These are phyloP conservation scores for Apostichopus leukothele DNA, from an alignment of 53 echinoderm and acorn worm species.

Conservation along the genomic window DNA sequence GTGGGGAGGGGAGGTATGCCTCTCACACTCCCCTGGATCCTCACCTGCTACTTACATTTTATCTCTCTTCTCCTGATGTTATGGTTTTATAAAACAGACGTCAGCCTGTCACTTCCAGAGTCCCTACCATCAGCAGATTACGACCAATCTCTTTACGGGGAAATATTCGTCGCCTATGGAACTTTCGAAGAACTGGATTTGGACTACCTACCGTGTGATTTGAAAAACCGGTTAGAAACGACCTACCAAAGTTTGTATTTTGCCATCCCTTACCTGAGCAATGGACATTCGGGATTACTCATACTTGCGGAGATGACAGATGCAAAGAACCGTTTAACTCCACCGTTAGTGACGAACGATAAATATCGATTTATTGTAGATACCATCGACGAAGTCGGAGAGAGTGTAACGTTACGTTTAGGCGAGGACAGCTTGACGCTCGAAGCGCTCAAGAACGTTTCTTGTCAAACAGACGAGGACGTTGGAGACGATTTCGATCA, in stretches of 20 bases:
- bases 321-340: background rate
- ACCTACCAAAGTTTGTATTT: background rate
- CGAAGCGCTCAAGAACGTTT: background rate
- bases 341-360: background rate
- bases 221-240: background rate
- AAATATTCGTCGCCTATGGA: background rate
- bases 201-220: background rate
- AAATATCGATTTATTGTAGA: background rate
- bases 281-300: background rate
- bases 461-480: background rate
- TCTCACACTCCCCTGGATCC: no score
- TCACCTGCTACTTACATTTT: no score
- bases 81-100: background rate
- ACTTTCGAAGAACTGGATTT: background rate
- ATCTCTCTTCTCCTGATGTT: no score
- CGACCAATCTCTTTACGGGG: background rate
- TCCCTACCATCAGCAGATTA: background rate
- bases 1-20: no score
- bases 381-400: background rate
- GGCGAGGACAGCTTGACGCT: background rate
- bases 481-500: background rate
- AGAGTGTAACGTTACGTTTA: background rate
- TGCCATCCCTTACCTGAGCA: background rate
- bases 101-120: background rate
- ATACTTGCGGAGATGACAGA: background rate